Evolutionary conservation across 2,797 vertebrate genomes (phyloP).

Genomic region (Paguma larvata): DNA sequence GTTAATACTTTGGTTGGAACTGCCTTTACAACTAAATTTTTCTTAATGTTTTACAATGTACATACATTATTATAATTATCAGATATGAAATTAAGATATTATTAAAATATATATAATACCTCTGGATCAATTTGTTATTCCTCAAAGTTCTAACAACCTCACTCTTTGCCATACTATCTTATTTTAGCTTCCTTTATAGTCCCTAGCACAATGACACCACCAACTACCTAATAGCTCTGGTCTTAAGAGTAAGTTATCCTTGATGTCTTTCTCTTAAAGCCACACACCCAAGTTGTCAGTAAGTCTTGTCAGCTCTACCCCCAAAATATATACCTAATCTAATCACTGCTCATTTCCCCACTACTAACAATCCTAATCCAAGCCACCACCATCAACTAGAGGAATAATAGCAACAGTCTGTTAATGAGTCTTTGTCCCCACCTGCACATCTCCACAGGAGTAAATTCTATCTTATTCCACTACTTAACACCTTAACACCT

Average conservation of each 20-base stretch:
- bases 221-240: not conserved
- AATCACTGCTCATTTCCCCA: not conserved
- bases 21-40: constrained; percentile 9
- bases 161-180: constrained; percentile 8
- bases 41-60: not conserved
- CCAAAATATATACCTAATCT: constrained; percentile 4
- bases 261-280: not conserved
- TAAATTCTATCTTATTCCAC: not conserved
- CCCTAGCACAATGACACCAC: not conserved
- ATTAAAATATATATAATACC: not conserved
- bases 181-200: constrained; percentile 3
- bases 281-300: not conserved
- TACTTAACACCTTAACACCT: not conserved
- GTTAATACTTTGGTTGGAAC: not conserved
- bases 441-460: not conserved
- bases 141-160: constrained; percentile 40
- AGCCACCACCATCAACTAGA: not conserved
- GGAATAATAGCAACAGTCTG: not conserved
- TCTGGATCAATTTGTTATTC: not conserved
- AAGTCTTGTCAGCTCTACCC: not conserved
- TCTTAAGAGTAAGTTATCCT: not conserved
- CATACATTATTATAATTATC: not conserved
- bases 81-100: not conserved
- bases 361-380: not conserved
- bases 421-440: not conserved